Base-by-base conservation (phyloP, 64 coral and sea anemone genomes). In the Pocillopora damicornis region DNA sequence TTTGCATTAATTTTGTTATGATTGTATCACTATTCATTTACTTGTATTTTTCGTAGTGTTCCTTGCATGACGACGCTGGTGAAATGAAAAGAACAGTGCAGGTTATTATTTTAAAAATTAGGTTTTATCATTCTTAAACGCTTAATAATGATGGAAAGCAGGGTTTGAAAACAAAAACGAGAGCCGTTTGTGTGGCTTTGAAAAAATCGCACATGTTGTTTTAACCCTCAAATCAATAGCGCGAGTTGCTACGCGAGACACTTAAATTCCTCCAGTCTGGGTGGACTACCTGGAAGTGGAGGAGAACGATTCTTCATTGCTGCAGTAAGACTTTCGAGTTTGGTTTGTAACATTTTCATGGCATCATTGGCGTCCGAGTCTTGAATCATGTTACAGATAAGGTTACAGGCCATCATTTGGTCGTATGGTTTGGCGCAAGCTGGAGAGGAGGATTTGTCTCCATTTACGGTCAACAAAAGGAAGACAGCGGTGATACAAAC, bases 291-390 rank as follows among this genome's bases (percentile, higher is more conserved):
- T 30, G 30, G 30, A 30, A 30, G 30, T 30, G 30, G 30, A 30
- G 30, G n/a, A 13, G 71, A 74, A 25, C 22, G 71, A 30, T 74
- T 74, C n/a, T 74, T 74, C 22, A 74, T 25, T 26, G 35, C 71
- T 35, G 30, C 22, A 35, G 13, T 74, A 25, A 74, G 71, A 30
- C 71, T 74, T 74, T 74, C 71, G 22, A 74, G 22, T 35, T 26
- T 74, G 11, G 71, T 74, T 74, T 74, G 71, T 26, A 74, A 26
- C 71, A 35, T 26, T 74, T 74, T 74, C 22, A 74, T 74, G 71
- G 71, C 71, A 35, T 74, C 17, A 13, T 74, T 74, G n/a, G 71
- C 71, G n/a, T 35, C 71, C 71, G 71, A 74, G 13, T 74, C 71
- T 2, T 35, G 71, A 74, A 74, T 25, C 71, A 74, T 30, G 71